Evolutionary conservation across 2,888 invertebrate species (phyloP), one percentile per base, ranked within the genome.

Genomic region (Xanthorhoe spadicearia): DNA sequence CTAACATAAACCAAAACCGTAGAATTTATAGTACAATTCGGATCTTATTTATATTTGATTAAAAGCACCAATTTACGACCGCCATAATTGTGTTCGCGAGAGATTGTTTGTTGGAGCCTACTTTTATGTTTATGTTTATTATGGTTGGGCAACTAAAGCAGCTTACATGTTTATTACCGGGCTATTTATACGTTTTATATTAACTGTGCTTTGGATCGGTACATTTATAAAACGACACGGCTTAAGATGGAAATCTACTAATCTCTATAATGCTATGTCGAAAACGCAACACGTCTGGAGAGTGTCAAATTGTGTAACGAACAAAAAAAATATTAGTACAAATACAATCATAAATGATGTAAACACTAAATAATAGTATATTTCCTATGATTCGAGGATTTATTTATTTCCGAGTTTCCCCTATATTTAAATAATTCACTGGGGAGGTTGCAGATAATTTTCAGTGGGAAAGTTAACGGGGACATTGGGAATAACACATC

Each of bases 41-140:
- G 48, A 48, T 48, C 17, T 17, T 48, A 48, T 48, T 46, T 15
- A 46, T n/a, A 46, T 15, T 48, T 48, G 48, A 48, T 48, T 48
- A 17, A 48, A 48, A 48, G 48, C 48, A 48, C 15, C 48, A 48
- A 48, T 48, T 48, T 48, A 48, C 13, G 48, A 17, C 48, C 15
- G 48, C 48, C 48, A 48, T 48, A 48, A 17, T 48, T 48, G 48
- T 48, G 48, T 48, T 48, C 48, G 48, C 48, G 17, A 17, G 48
- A 48, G 48, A 15, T 17, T 48, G 48, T 48, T 48, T 15, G 48
- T 46, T 46, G 15, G 15, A 48, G 17, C 17, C 17, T 48, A 48
- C 48, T 48, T 48, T 48, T 48, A 48, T 48, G 46, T 46, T 46
- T 46, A 46, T 46, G 48, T 48, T 48, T 48, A 48, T 48, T 48